A percentile compares a stretch with the other conserved stretches of the same genome.
Conservation (phyloP, 1,140 invertebrate genomes). For the Temnothorax nylanderi region DNA sequence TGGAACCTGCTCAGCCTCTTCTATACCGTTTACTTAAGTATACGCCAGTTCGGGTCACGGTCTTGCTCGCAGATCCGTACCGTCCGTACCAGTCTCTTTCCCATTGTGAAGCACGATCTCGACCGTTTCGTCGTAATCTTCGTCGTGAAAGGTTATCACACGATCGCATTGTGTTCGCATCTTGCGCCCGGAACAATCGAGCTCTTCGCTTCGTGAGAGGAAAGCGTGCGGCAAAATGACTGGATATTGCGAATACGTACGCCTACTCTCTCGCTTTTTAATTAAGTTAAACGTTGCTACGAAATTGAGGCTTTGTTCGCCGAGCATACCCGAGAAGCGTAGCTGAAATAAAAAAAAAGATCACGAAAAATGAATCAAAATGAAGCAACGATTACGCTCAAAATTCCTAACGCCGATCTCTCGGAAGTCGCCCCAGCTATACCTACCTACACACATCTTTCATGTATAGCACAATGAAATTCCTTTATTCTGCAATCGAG, state of each 20-base stretch:
- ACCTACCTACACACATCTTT: not conserved
- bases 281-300: slow-evolving; percentile 36
- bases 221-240: slow-evolving; percentile 34
- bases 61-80: slow-evolving; percentile 17
- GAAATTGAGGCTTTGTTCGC: slow-evolving; percentile 30
- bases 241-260: slow-evolving; percentile 38
- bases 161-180: slow-evolving; percentile 48
- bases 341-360: not conserved
- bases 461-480: not conserved
- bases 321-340: not conserved
- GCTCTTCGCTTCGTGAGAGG: slow-evolving; percentile 33
- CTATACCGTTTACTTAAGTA: slow-evolving; percentile 5
- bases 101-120: slow-evolving; percentile 39
- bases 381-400: not conserved
- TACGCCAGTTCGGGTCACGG: slow-evolving; percentile 28
- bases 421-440: not conserved
- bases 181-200: slow-evolving; percentile 49
- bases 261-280: slow-evolving; percentile 21
- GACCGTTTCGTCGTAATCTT: slow-evolving; percentile 38
- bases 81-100: slow-evolving; percentile 39
- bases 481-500: not conserved
- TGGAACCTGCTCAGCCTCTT: not conserved
- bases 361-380: not conserved
- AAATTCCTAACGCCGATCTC: not conserved
- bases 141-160: slow-evolving; percentile 52